Evolutionary conservation across 2,888 invertebrate genomes (phyloP), one percentile per base, ranked within the genome.

Genomic region (Trissolcus brochymenae): DNA sequence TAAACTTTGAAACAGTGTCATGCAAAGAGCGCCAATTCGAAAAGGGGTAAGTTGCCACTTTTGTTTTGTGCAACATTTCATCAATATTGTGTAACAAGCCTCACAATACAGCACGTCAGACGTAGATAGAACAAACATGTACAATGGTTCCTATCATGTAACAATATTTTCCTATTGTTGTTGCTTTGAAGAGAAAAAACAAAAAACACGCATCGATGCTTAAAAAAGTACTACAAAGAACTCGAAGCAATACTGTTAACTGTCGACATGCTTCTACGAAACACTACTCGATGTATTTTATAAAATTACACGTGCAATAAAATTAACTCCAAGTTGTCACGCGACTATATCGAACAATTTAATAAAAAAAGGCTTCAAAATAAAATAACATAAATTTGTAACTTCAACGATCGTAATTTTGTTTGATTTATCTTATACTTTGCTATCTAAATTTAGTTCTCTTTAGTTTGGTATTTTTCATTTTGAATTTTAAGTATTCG

Each of bases 61-160:
- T 61, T 70, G 41, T 56, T 55, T 61, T 70, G 41, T 35, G 56
- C 56, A 61, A 70, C 61, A 56, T 62, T 62, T 61, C 55, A 19
- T 61, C 13, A 70, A 60, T 54, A 14, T 21, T 70, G 70, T 50
- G 41, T 56, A 70, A 62, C 56, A 16, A 46, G 13, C 54, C 11
- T 13, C 19, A 35, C 7, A 29, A 29, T 50, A 14, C 13, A 56
- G 51, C 50, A 43, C 35, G 9, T 67, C 16, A 21, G 17, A 25
- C n/a, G 14, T 2, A 49, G 55, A 61, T 19, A 43, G 60, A 60
- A 29, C 14, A 57, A 49, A 46, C 29, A 19, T 49, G 55, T 55
- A 6, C 17, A 14, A 25, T 64, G 17, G 35, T 54, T 14, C 14
- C 17, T 56, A 6, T 17, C 17, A 3, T 19, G 9, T 55, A 17